Percentiles rank a stretch among this genome's conserved stretches.
These are phyloP conservation scores for Otolemur garnettii DNA, from an alignment of 2,113 vertebrate genomes.

Conservation along the genomic window DNA sequence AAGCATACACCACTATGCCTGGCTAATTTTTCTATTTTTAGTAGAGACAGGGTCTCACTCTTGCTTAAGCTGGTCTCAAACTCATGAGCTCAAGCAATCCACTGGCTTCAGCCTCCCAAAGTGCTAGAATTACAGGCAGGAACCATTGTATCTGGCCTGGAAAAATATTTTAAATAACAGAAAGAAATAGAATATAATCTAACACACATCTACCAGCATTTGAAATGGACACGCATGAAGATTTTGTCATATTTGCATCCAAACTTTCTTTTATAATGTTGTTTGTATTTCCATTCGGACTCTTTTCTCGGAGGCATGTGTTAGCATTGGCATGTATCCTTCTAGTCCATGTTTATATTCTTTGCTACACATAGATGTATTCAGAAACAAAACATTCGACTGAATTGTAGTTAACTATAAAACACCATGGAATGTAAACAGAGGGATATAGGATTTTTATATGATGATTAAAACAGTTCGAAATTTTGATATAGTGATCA, in stretches of 20 bases:
- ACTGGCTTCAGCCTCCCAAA: too few relatives aligned
- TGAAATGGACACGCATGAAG: not conserved
- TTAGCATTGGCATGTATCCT: not conserved
- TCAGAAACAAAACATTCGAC: not conserved
- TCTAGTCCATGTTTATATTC: not conserved
- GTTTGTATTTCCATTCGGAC: not conserved
- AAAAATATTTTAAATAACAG: not conserved
- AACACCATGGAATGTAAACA: not conserved
- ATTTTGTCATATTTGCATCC: slow-evolving; percentile 15
- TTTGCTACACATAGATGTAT: not conserved
- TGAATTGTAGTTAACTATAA: not conserved
- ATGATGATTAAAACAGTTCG: not conserved
- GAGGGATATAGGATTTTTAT: not conserved
- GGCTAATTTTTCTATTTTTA: too few relatives aligned
- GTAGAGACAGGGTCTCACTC: too few relatives aligned
- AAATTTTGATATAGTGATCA: not conserved
- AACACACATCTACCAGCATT: not conserved
- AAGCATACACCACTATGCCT: too few relatives aligned
- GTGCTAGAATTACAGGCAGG: too few relatives aligned
- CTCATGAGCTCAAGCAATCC: too few relatives aligned
- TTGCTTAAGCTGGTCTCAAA: too few relatives aligned
- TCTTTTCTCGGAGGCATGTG: not conserved
- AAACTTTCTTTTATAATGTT: not conserved
- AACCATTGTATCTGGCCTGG: not conserved
- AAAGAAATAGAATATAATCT: not conserved